Conservation (phyloP, 2,113 vertebrate species). For the Climacteris rufus region DNA sequence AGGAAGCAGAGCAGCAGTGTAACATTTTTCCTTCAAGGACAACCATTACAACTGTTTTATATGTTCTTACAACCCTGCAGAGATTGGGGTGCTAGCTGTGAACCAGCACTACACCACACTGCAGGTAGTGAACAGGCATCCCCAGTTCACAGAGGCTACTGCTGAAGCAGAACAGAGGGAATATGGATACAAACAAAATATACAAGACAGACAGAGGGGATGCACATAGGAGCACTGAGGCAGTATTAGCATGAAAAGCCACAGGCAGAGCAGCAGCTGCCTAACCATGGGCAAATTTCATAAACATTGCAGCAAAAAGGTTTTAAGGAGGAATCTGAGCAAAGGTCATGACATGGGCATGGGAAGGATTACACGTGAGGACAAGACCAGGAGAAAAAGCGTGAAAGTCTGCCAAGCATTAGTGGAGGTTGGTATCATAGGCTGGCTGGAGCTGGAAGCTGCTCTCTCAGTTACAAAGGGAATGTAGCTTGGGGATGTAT, state of each 20-base stretch:
- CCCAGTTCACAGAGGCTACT: neutral
- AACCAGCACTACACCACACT: neutral
- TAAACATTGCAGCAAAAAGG: neutral
- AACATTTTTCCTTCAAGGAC: neutral
- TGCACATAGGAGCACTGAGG: neutral
- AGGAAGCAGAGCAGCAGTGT: neutral
- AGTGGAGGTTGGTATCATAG: neutral
- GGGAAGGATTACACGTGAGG: neutral
- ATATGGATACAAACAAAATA: neutral
- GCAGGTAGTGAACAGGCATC: neutral
- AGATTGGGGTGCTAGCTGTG: neutral
- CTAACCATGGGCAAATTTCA: neutral
- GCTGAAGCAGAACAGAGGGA: neutral
- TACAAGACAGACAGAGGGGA: neutral
- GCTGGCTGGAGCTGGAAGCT: neutral
- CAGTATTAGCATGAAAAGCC: neutral
- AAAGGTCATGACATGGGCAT: neutral
- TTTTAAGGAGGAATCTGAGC: neutral
- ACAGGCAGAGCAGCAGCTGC: neutral
- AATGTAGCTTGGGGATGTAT: neutral
- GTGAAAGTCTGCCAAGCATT: neutral
- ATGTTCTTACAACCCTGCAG: neutral
- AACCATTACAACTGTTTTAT: neutral
- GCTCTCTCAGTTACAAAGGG: neutral
- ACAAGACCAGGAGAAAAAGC: neutral